These are phyloP conservation scores for Nannobrachium achirus DNA, from an alignment of 2,113 vertebrate species.

Conservation along the genomic window DNA sequence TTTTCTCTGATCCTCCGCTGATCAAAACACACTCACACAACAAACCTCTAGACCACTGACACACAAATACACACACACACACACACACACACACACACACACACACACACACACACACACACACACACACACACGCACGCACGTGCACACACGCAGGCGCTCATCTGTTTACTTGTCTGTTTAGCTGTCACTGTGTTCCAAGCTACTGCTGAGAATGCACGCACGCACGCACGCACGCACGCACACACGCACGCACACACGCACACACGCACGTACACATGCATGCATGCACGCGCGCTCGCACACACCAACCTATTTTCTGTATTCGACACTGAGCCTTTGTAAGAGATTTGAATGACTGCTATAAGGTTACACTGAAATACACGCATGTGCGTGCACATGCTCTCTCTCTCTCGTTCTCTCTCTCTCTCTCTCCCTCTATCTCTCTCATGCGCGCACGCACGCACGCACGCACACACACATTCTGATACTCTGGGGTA, in stretches of 20 bases:
- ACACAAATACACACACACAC: constrained; percentile 22
- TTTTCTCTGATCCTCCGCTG: constrained; percentile 47
- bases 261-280: constrained; percentile 31
- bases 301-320: constrained; percentile 13
- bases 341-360: constrained; percentile 68
- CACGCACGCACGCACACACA: no score
- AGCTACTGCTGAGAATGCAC: constrained; percentile 33
- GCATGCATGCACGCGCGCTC: constrained; percentile 32
- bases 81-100: constrained; percentile 7
- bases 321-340: constrained; percentile 63
- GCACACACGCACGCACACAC: constrained; percentile 12
- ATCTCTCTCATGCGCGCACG: not conserved
- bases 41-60: not conserved
- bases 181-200: constrained; percentile 56
- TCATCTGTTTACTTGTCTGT: constrained; percentile 65
- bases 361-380: constrained; percentile 69
- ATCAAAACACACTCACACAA: constrained; percentile 50
- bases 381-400: not conserved
- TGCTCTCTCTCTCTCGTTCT: constrained; percentile 13
- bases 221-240: constrained; percentile 34
- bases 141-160: constrained; percentile 44
- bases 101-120: constrained; percentile 39
- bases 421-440: constrained; percentile 2
- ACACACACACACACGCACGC: constrained; percentile 47
- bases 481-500: not conserved